Evolutionary conservation across 1,140 invertebrate species (phyloP), one percentile per base, ranked within the genome.

Genomic region (Andricus grossulariae): DNA sequence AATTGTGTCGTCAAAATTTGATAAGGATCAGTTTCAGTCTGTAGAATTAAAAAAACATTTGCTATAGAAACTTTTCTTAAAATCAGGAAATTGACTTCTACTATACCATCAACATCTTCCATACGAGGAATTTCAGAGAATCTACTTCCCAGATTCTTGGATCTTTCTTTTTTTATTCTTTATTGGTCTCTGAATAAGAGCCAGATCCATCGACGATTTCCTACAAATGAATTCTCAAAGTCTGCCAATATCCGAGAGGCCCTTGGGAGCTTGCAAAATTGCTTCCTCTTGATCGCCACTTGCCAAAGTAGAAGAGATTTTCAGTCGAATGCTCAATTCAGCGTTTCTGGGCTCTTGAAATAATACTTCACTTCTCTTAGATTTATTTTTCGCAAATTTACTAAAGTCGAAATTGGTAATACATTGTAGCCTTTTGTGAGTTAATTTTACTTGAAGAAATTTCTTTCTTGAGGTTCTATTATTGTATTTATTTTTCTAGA

Each of bases 151-250:
- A 32, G 32, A 15, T 66, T 32, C 11, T 12, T 16, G 13, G 57
- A 32, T 15, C 3, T 11, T 45, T 45, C 6, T 6, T 45, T 11
- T 45, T 11, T 15, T 16, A 39, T 39, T n/a, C 21, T n/a, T 16
- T 45, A 39, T 66, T 7, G 25, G 39, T 7, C 60, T 32, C 25
- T 66, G 25, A 66, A 66, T 66, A n/a, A 66, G 60, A 66, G 60
- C 15, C 15, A 66, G 60, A 15, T 66, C 60, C 60, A 39, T 66
- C 39, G 60, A 39, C 60, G 60, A 66, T 45, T 66, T 66, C 15
- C 60, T 66, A 16, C 60, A 66, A 66, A 66, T 45, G 60, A 66
- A 45, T 66, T 66, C 60, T 16, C 60, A 66, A 66, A 66, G 25
- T 66, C 32, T 66, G 60, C 60, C 60, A 66, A 66, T 66, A 39